phyloP scores from a whole-genome alignment of 37 sponge, comb jelly and placozoan genomes.

The Eunapius fragilis region DNA sequence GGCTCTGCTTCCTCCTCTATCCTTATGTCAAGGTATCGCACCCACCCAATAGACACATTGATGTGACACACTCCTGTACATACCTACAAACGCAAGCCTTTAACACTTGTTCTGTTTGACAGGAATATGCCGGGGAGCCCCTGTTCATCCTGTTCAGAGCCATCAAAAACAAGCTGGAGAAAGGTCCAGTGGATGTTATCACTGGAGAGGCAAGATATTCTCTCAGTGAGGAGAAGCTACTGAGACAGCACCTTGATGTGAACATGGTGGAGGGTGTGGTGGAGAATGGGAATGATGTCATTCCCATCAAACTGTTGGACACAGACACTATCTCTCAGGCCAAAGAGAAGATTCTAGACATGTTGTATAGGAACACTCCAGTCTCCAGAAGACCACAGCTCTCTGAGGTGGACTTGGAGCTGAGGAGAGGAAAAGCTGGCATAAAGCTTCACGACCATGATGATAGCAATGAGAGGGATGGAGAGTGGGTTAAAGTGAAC shows the following conservation, averaged over 20 bases:
- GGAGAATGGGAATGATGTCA: slow-evolving; percentile 45
- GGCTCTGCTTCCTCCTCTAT: slow-evolving; percentile 88
- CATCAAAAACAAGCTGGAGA: slow-evolving; percentile 93
- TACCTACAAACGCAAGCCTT: neutral
- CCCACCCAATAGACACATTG: neutral
- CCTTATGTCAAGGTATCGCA: slow-evolving; percentile 71
- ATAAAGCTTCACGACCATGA: slow-evolving; percentile 80
- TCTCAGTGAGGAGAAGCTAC: slow-evolving; percentile 91
- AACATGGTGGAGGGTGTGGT: slow-evolving; percentile 83
- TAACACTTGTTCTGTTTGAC: neutral
- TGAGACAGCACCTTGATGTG: slow-evolving; percentile 80
- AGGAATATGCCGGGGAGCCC: slow-evolving; percentile 80
- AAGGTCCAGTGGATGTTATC: slow-evolving; percentile 95
- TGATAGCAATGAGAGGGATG: slow-evolving; percentile 69
- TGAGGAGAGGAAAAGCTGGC: slow-evolving; percentile 27
- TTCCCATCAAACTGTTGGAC: slow-evolving; percentile 86
- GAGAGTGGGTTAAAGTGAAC: slow-evolving; percentile 91
- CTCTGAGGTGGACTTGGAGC: slow-evolving; percentile 67
- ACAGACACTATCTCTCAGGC: slow-evolving; percentile 97
- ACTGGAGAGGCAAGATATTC: slow-evolving; percentile 92
- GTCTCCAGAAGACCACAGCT: slow-evolving; percentile 67
- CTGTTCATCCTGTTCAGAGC: slow-evolving; percentile 88
- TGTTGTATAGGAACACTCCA: slow-evolving; percentile 61
- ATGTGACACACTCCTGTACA: neutral
- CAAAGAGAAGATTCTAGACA: slow-evolving; percentile 94